A percentile compares a stretch with the other conserved stretches of the same genome.
These are phyloP conservation scores for Lanius ludovicianus DNA, from an alignment of 2,113 vertebrate genomes.

Conservation along the genomic window DNA sequence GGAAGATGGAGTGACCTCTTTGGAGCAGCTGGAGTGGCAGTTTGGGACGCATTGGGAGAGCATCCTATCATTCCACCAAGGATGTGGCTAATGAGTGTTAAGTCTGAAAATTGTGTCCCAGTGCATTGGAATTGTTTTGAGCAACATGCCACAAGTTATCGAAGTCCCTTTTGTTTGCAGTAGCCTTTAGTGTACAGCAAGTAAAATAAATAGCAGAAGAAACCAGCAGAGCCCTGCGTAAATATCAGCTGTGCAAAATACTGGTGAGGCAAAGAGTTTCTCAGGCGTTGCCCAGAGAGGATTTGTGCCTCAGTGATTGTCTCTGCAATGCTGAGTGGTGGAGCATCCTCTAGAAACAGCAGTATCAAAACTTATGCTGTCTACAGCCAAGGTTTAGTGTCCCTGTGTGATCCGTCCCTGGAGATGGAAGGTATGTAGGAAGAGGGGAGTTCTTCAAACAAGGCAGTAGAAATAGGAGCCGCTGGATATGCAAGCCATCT, in stretches of 20 bases:
- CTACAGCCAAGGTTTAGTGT: conserved; percentile 54
- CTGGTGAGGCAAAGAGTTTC: background rate
- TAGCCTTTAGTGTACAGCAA: background rate
- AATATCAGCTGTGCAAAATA: background rate
- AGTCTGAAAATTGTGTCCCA: background rate
- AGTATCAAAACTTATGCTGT: conserved; percentile 35
- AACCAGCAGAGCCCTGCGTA: background rate
- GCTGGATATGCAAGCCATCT: conserved; percentile 50
- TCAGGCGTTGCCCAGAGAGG: background rate
- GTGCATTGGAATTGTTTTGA: background rate
- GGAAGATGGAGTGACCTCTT: background rate
- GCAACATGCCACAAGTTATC: background rate
- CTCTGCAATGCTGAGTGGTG: background rate
- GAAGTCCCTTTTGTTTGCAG: background rate
- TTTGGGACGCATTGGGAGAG: background rate
- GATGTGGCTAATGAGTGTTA: background rate
- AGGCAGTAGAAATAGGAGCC: conserved; percentile 47
- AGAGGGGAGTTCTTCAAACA: conserved; percentile 61
- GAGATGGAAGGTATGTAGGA: conserved; percentile 67
- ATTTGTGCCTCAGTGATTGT: background rate
- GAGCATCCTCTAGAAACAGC: background rate
- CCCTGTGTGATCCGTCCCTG: conserved; percentile 50
- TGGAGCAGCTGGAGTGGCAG: background rate
- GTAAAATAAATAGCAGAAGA: background rate
- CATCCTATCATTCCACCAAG: background rate